Evolutionary conservation across 2,113 vertebrate species (phyloP), one percentile per base, ranked within the genome.

Genomic region (Brachypodius melanocephalos): DNA sequence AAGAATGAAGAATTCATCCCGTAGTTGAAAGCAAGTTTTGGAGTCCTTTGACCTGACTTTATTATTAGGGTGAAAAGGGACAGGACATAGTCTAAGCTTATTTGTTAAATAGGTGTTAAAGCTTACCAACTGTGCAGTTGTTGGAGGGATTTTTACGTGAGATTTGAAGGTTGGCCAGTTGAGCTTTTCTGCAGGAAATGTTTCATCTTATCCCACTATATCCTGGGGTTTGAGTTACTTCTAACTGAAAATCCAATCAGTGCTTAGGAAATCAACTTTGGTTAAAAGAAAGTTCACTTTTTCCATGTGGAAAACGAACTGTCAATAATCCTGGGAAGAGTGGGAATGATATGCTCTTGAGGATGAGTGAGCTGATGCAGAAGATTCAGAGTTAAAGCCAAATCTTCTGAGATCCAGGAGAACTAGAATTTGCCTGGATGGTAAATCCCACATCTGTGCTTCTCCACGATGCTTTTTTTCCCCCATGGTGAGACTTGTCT

Each of bases 261-360:
- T 59, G 36, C 58, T 85, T 48, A 76, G 72, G 45, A 91, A 89
- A 36, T 55, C 18, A 85, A 32, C 13, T 65, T 65, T 16, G 13
- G 9, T 62, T 61, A 12, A 66, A 62, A 65, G 16, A 14, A 74
- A 72, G 45, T 51, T 79, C 2, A 9, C 14, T 73, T 73, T 29
- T 58, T 51, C 9, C 2, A 0, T 43, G 7, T 46, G 14, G 59
- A 7, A 42, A 57, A 28, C 18, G 8, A 34, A 9, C 2, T 7
- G 0, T 77, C 34, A 14, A 28, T 36, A 29, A 32, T 57, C 25
- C 10, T 62, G 49, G 69, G n/a, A 74, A 58, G 17, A 75, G 19
- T 9, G 38, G 65, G 22, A 71, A 24, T 0, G 1, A n/a, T 69
- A 14, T 57, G 0, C 17, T 69, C 36, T 34, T 76, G 73, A 68